Percentiles rank a stretch among this genome's conserved stretches.
Conservation (phyloP, 2,888 invertebrate genomes). For the Oeneis ivallda region DNA sequence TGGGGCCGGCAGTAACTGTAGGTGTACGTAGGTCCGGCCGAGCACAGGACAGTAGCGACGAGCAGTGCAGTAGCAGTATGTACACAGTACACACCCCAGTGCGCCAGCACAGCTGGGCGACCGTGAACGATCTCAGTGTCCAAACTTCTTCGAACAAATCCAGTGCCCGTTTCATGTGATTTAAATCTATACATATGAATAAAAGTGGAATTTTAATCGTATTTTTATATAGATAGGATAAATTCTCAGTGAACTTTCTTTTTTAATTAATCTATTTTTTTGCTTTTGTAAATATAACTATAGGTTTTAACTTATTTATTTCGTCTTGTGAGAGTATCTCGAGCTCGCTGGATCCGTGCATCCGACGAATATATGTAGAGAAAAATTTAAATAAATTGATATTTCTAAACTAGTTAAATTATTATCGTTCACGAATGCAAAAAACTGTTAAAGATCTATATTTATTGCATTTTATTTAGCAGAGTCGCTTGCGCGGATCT, state of each 20-base stretch:
- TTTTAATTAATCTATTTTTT: constrained; percentile 73
- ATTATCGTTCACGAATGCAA: constrained; percentile 26
- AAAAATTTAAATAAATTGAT: constrained; percentile 12
- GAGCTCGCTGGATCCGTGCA: constrained; percentile 46
- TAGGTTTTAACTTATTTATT: constrained; percentile 79
- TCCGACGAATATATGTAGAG: constrained; percentile 5
- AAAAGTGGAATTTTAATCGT: constrained; percentile 68
- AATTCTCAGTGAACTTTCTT: constrained; percentile 69
- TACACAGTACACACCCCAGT: constrained; percentile 49
- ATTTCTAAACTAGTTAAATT: constrained; percentile 37
- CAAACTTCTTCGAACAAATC: constrained; percentile 72
- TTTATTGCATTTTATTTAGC: constrained; percentile 25
- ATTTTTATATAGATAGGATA: constrained; percentile 76
- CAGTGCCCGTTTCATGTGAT: constrained; percentile 78
- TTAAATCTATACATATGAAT: constrained; percentile 57
- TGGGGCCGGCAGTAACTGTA: constrained; percentile 50
- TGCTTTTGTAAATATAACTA: constrained; percentile 78
- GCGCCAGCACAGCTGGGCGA: constrained; percentile 45
- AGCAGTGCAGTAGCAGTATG: too few relatives aligned
- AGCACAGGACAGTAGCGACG: background rate
- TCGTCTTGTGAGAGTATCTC: constrained; percentile 52
- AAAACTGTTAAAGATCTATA: constrained; percentile 10
- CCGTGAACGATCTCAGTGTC: constrained; percentile 74
- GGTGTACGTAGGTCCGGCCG: constrained; percentile 13
- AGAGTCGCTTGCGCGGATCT: constrained; percentile 40